These are phyloP conservation scores for Apocheima hispidaria DNA, from an alignment of 2,888 invertebrate species.

Conservation along the genomic window DNA sequence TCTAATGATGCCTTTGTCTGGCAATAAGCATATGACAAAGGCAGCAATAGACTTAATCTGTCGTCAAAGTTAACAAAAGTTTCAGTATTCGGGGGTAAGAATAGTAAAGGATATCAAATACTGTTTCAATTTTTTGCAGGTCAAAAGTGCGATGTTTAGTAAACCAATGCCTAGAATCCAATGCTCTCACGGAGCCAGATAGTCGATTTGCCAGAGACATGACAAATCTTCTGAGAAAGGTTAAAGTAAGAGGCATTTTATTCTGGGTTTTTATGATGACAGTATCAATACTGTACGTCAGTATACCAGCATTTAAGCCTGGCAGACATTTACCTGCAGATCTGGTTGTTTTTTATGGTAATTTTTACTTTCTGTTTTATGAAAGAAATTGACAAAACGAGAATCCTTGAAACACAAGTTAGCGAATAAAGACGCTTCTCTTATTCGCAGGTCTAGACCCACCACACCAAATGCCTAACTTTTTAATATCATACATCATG, in stretches of 20 bases:
- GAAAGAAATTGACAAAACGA: neutral
- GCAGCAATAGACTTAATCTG: too few relatives aligned
- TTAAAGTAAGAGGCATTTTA: conserved; percentile 62
- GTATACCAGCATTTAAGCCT: conserved; percentile 54
- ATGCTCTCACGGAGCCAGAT: conserved; percentile 46
- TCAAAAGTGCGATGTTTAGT: conserved; percentile 54
- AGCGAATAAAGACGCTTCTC: neutral
- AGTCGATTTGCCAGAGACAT: conserved; percentile 61
- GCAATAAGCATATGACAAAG: too few relatives aligned
- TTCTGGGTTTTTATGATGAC: conserved; percentile 61
- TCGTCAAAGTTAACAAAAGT: too few relatives aligned
- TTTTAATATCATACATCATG: conserved; percentile 55
- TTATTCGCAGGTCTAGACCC: conserved; percentile 63
- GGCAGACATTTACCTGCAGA: conserved; percentile 67
- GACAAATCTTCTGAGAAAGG: conserved; percentile 48
- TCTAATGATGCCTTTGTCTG: too few relatives aligned
- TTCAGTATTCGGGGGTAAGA: too few relatives aligned
- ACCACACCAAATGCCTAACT: conserved; percentile 63
- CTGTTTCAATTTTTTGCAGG: conserved; percentile 44
- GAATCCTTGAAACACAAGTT: too few relatives aligned
- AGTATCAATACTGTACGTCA: conserved; percentile 56
- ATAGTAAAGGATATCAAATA: neutral
- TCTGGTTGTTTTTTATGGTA: conserved; percentile 56
- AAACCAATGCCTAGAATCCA: conserved; percentile 50
- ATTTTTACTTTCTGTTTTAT: neutral